Conservation (phyloP, 2,113 vertebrate genomes). For the Eonycteris spelaea region DNA sequence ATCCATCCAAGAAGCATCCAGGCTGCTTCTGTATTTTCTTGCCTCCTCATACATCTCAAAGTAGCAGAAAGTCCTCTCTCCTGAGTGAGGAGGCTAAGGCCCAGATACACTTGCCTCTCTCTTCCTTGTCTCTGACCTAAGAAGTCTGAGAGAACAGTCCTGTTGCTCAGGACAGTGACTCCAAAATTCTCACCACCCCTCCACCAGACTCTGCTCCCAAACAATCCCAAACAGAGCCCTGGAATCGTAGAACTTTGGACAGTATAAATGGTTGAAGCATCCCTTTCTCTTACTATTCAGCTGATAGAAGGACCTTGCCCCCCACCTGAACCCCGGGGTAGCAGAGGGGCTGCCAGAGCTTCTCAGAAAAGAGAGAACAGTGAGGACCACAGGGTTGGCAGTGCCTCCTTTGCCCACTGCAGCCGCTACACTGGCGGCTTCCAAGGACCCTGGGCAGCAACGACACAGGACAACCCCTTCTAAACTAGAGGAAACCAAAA, state of each 20-base stretch:
- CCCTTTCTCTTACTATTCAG: not conserved
- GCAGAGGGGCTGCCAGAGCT: not conserved
- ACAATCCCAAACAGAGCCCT: not conserved
- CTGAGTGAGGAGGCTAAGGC: not conserved
- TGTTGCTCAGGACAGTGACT: not conserved
- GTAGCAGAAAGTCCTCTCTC: not conserved
- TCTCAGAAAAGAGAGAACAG: not conserved
- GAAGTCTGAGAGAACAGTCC: not conserved
- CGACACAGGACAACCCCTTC: not conserved
- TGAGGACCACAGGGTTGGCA: not conserved
- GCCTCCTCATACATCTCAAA: not conserved
- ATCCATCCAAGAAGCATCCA: not conserved
- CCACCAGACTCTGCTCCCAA: not conserved
- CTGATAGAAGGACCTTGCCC: not conserved
- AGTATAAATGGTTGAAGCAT: not conserved
- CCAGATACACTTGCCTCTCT: not conserved
- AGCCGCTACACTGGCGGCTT: not conserved
- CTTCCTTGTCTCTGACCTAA: not conserved
- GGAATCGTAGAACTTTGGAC: not conserved
- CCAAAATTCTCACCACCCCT: not conserved
- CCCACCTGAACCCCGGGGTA: not conserved
- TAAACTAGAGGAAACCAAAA: not conserved
- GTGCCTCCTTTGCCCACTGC: not conserved
- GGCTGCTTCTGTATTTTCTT: not conserved
- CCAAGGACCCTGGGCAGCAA: not conserved